phyloP scores from a whole-genome alignment of 1,140 invertebrate species.

The Pantala flavescens region DNA sequence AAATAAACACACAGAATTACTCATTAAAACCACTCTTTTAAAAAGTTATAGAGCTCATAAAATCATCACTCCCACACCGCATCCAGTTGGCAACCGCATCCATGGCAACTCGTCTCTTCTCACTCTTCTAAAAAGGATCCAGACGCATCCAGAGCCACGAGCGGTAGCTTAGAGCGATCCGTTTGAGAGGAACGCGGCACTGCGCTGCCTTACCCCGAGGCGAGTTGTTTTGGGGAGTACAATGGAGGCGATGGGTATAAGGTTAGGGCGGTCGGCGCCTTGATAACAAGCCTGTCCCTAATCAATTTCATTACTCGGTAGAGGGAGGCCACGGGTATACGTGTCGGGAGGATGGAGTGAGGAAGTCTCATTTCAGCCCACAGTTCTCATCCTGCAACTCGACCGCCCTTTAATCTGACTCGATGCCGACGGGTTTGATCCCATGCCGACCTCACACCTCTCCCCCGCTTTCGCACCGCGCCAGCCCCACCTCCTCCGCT shows the following conservation, averaged over 20 bases:
- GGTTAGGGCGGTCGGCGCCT: not conserved
- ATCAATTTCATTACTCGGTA: not conserved
- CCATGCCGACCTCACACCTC: not conserved
- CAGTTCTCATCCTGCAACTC: not conserved
- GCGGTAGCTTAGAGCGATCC: too few relatives aligned
- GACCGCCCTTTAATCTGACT: not conserved
- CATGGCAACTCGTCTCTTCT: too few relatives aligned
- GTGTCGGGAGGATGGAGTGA: not conserved
- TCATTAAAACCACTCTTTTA: too few relatives aligned
- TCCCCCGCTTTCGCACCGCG: not conserved
- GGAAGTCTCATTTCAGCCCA: not conserved
- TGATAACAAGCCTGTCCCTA: conserved; percentile 8
- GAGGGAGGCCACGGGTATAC: not conserved
- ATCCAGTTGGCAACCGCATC: too few relatives aligned
- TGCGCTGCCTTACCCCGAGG: too few relatives aligned
- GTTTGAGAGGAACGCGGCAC: too few relatives aligned
- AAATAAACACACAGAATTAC: too few relatives aligned
- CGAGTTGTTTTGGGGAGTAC: not conserved
- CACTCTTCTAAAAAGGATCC: too few relatives aligned
- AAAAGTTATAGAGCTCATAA: too few relatives aligned
- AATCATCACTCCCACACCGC: too few relatives aligned
- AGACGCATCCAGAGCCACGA: too few relatives aligned
- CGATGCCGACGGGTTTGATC: not conserved
- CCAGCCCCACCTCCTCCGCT: not conserved
- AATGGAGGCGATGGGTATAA: not conserved